Conservation (phyloP, 2,113 vertebrate genomes). For the Romanogobio albipinnatus region DNA sequence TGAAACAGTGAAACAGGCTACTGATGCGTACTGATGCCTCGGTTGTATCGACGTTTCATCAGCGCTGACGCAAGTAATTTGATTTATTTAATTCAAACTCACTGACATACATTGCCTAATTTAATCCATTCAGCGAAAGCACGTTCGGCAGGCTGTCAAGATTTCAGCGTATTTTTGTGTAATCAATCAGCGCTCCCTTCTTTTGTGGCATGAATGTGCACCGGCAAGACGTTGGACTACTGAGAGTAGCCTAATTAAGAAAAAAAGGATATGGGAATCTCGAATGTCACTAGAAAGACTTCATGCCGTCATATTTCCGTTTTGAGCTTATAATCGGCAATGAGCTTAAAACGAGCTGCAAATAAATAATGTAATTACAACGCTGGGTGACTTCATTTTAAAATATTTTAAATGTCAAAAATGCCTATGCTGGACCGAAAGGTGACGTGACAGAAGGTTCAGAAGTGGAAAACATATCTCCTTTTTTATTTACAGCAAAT, state of each 20-base stretch:
- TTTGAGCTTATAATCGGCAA: not conserved
- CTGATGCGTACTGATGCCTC: constrained; percentile 76
- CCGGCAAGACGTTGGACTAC: not conserved
- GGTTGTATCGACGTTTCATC: constrained; percentile 94
- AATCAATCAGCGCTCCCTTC: not conserved
- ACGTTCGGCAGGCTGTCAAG: constrained; percentile 76
- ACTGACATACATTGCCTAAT: constrained; percentile 74
- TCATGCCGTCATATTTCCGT: not conserved
- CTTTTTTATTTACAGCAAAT: not conserved
- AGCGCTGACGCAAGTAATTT: constrained; percentile 89
- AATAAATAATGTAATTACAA: not conserved
- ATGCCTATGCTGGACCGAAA: too few species aligned
- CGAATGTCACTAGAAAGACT: not conserved
- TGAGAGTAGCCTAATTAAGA: constrained; percentile 10
- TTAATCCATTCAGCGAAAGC: constrained; percentile 64
- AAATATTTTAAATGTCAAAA: too few species aligned
- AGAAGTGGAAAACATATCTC: too few species aligned
- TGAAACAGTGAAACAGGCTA: constrained; percentile 68
- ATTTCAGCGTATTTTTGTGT: constrained; percentile 20
- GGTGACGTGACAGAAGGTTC: too few species aligned
- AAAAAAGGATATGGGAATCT: not conserved
- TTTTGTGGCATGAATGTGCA: constrained; percentile 11
- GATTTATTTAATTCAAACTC: constrained; percentile 88
- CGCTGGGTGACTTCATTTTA: not conserved
- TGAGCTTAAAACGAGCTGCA: not conserved